phyloP scores from a whole-genome alignment of 2,888 invertebrate species.

The Cheilosia pagana region DNA sequence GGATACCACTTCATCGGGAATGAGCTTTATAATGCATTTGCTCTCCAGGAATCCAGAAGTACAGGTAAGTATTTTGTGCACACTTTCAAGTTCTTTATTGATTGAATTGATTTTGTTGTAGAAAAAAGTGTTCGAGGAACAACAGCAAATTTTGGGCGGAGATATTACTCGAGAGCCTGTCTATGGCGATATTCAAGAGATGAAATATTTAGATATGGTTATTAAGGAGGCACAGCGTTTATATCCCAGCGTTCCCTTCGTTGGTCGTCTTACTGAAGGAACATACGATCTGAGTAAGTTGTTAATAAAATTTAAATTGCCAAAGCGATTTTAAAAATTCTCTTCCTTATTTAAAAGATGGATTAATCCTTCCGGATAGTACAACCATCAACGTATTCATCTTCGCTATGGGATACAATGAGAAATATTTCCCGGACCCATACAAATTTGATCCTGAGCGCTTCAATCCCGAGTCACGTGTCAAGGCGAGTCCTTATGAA shows the following conservation, averaged over 20 bases:
- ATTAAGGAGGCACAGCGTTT: constrained; percentile 81
- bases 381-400: constrained; percentile 78
- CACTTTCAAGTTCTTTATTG: neutral
- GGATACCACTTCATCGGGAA: constrained; percentile 86
- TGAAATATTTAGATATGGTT: constrained; percentile 82
- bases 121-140: constrained; percentile 84
- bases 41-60: constrained; percentile 84
- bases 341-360: constrained; percentile 77
- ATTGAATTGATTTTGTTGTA: constrained; percentile 72
- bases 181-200: constrained; percentile 79
- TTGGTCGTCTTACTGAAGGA: constrained; percentile 78
- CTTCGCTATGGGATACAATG: constrained; percentile 79
- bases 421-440: constrained; percentile 80
- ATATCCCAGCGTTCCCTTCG: constrained; percentile 81
- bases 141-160: constrained; percentile 83
- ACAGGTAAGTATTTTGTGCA: constrained; percentile 81
- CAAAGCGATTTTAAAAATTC: neutral
- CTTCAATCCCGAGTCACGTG: constrained; percentile 82
- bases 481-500: constrained; percentile 83
- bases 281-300: constrained; percentile 79
- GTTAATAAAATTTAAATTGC: neutral
- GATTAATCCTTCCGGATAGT: constrained; percentile 78
- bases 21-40: constrained; percentile 84
- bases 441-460: constrained; percentile 84
- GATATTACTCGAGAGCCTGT: constrained; percentile 79